Evolutionary conservation across 2,888 invertebrate species (phyloP).

Genomic region (Teleogryllus oceanicus): DNA sequence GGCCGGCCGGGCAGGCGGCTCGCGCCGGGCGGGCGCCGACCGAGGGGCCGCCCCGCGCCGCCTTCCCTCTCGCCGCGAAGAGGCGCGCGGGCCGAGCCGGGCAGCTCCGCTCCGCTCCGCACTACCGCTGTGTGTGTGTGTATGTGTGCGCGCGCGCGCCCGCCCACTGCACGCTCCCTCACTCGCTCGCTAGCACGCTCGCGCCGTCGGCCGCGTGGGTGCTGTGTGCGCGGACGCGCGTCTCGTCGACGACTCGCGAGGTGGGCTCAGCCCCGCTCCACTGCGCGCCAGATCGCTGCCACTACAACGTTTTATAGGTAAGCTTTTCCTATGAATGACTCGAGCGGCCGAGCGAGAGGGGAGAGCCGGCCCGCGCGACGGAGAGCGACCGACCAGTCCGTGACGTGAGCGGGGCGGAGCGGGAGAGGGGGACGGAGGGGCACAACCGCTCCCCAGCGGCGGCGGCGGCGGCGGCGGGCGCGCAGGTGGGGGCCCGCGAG

Average conservation of each 20-base stretch:
- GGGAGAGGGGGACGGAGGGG: not conserved
- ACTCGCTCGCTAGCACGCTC: not conserved
- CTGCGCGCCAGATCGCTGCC: constrained; percentile 32
- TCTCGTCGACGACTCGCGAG: constrained; percentile 24
- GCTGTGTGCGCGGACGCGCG: constrained; percentile 19
- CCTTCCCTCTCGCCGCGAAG: not conserved
- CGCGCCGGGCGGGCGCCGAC: not conserved
- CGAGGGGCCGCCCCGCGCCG: not conserved
- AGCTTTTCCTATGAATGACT: constrained; percentile 39
- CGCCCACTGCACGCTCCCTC: not conserved
- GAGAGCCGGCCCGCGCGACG: constrained; percentile 26
- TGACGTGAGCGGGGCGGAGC: not conserved
- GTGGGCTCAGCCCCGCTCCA: constrained; percentile 28
- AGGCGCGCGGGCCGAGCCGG: not conserved
- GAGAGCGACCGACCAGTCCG: constrained; percentile 18
- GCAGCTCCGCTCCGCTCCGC: not conserved
- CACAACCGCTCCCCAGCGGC: not conserved
- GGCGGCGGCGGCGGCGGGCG: constrained; percentile 9
- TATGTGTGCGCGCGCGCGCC: not conserved
- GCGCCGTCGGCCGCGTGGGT: not conserved
- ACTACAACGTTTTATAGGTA: constrained; percentile 38
- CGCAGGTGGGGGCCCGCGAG: constrained; percentile 7
- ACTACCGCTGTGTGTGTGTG: not conserved
- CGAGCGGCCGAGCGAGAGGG: constrained; percentile 34
- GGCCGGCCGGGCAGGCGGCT: not conserved